Evolutionary conservation across 2,797 vertebrate species (phyloP), one percentile per base, ranked within the genome.

Genomic region (Tenualosa ilisha): DNA sequence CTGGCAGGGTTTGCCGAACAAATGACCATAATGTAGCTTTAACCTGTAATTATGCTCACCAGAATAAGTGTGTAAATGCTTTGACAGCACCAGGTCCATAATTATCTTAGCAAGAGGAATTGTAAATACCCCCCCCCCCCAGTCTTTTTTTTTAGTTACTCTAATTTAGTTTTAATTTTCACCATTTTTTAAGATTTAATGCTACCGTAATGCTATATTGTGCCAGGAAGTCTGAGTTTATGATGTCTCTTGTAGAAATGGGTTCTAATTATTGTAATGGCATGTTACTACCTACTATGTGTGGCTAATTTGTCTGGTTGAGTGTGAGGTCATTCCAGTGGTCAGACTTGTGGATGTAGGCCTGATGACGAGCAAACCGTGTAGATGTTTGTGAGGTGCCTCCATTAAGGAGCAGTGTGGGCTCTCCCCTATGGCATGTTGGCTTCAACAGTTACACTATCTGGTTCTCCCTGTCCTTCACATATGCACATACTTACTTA

Each of bases 81-180:
- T 15, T 40, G 65, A 37, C 68, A 75, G 68, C 31, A 20, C 6
- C 15, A 20, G 31, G 31, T 75, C 40, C 20, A 31, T 75, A 17
- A 75, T 75, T 75, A 75, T 75, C 68, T 17, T 75, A 75, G 68
- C 68, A 75, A 75, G 11, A 72, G 1, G 37, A 75, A 75, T 40
- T 75, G 37, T 75, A 37, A 20, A 75, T 75, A 31, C 31, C 31
- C 31, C 31, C 31, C 31, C 31, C 31, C 31, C 31, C 31, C 0
- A 31, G 31, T 31, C 31, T 40, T 75, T 17, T 37, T 40, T 72
- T 11, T 40, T 75, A 17, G 31, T 75, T 31, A 1, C 37, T 15
- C 9, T 75, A 24, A 0, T 37, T 17, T 75, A 7, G 31, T 31
- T 65, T 31, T 68, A 12, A n/a, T 59, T 59, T 59, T n/a, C n/a